A percentile compares a stretch with the other conserved stretches of the same genome.
phyloP scores from a whole-genome alignment of 2,113 vertebrate genomes.

The Calidris pugnax region DNA sequence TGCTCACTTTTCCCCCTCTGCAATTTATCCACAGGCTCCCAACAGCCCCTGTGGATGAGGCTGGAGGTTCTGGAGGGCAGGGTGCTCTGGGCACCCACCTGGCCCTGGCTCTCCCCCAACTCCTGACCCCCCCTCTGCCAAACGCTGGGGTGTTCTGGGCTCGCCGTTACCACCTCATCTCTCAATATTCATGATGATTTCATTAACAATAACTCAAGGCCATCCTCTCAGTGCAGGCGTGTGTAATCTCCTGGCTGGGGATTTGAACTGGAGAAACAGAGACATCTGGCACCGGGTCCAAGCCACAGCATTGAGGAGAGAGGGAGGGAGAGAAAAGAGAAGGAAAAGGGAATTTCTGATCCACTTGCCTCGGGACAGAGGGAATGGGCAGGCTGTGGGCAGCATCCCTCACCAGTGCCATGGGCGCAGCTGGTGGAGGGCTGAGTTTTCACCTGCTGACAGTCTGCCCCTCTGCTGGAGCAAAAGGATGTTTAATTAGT shows the following conservation, averaged over 20 bases:
- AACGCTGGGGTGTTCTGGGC: not conserved
- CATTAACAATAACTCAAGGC: not conserved
- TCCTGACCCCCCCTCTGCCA: not conserved
- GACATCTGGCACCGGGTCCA: not conserved
- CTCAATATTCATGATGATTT: not conserved
- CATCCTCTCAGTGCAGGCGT: fast-evolving
- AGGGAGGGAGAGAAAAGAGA: not conserved
- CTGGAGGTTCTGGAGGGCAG: not conserved
- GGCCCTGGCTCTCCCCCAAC: not conserved
- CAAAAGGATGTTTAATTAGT: not conserved
- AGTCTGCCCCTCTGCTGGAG: not conserved
- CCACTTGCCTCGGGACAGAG: fast-evolving
- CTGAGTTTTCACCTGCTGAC: not conserved
- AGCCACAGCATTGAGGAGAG: not conserved
- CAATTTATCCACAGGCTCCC: not conserved
- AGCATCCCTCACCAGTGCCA: not conserved
- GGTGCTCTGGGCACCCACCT: not conserved
- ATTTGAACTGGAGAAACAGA: not conserved
- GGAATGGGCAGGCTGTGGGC: not conserved
- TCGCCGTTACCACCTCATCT: fast-evolving
- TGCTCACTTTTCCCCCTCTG: not conserved
- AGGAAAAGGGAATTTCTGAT: not conserved
- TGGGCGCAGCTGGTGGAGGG: not conserved
- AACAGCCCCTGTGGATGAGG: not conserved
- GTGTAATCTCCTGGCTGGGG: not conserved